phyloP scores from a whole-genome alignment of 2,888 invertebrate genomes.

The Bombylius discolor region DNA sequence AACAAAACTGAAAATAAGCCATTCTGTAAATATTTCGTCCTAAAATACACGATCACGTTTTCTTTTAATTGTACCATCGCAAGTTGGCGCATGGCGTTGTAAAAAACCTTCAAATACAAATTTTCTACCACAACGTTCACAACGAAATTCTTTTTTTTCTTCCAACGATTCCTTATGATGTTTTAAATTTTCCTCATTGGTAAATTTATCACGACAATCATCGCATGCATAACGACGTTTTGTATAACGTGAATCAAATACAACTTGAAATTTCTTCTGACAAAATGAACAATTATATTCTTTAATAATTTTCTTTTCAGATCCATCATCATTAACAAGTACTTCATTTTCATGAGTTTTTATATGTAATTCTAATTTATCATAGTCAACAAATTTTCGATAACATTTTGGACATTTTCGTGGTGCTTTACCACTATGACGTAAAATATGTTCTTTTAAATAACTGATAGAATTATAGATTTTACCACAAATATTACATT shows the following conservation, averaged over 20 bases:
- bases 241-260: conserved; percentile 32
- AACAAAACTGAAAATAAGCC: too few relatives aligned
- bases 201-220: conserved; percentile 32
- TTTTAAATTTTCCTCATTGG: conserved; percentile 30
- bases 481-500: conserved; percentile 32
- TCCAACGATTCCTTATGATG: conserved; percentile 32
- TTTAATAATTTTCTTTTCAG: conserved; percentile 31
- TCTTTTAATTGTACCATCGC: conserved; percentile 34
- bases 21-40: too few relatives aligned
- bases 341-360: conserved; percentile 31
- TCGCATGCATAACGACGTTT: conserved; percentile 36
- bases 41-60: conserved; percentile 16
- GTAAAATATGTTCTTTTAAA: conserved; percentile 33
- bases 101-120: conserved; percentile 35
- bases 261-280: conserved; percentile 30
- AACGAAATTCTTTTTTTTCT: conserved; percentile 31
- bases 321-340: conserved; percentile 5
- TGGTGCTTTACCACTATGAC: conserved; percentile 32
- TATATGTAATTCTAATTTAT: conserved; percentile 28
- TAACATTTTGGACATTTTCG: conserved; percentile 33
- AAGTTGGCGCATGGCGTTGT: conserved; percentile 32
- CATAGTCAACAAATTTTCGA: conserved; percentile 32
- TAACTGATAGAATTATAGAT: conserved; percentile 35
- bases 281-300: conserved; percentile 35
- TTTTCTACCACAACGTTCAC: conserved; percentile 32